Conservation (phyloP, 2,888 invertebrate genomes). For the Ceramica pisi region DNA sequence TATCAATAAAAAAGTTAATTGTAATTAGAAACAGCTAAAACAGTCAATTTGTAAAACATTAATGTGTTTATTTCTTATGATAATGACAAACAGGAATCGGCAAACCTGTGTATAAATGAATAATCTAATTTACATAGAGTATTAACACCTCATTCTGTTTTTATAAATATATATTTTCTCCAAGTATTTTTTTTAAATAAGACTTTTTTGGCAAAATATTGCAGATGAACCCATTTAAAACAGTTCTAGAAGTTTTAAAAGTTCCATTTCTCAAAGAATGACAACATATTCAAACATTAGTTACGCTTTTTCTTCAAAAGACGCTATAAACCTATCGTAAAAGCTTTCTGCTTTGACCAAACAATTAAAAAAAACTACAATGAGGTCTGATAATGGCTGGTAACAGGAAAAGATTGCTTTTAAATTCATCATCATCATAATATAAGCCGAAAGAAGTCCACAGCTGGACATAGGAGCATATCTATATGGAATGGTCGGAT, state of each 20-base stretch:
- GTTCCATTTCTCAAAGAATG: neutral
- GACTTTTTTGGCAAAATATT: neutral
- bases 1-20: too few species aligned
- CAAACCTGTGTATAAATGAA: neutral
- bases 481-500: too few species aligned
- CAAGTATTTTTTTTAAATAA: neutral
- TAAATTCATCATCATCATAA: neutral
- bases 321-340: neutral
- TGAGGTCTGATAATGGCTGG: conserved; percentile 2
- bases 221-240: neutral
- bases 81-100: neutral
- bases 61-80: neutral
- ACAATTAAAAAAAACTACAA: conserved; percentile 1
- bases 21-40: neutral
- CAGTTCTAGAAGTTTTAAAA: neutral
- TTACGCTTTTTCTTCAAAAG: conserved; percentile 15
- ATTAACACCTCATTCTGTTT: conserved; percentile 18
- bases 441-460: too few species aligned
- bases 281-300: conserved; percentile 26
- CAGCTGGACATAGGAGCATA: too few species aligned
- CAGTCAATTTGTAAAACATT: neutral
- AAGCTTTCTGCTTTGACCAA: neutral
- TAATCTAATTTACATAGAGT: conserved; percentile 12
- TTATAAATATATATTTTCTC: conserved; percentile 5
- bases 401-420: conserved; percentile 35